Evolutionary conservation across 2,797 vertebrate species (phyloP).

Genomic region (Tenualosa thibaudeaui): DNA sequence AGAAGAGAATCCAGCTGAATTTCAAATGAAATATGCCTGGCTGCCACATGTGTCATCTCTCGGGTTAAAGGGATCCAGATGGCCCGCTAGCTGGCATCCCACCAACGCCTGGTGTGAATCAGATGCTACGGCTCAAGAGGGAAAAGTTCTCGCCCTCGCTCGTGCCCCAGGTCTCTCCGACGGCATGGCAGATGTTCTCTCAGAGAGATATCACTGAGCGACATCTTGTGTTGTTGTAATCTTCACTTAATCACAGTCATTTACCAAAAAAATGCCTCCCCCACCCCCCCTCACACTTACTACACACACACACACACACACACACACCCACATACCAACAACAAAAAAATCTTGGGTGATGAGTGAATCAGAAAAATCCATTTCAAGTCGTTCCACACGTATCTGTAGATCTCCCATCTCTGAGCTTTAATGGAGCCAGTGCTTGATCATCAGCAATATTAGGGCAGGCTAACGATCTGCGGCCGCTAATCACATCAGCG

Average conservation of each 20-base stretch:
- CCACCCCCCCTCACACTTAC: background rate
- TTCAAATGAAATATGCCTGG: conserved; percentile 72
- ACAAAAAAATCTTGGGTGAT: conserved; percentile 76
- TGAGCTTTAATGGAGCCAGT: conserved; percentile 59
- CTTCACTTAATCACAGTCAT: conserved; percentile 79
- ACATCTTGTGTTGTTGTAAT: conserved; percentile 69
- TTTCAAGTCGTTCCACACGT: conserved; percentile 66
- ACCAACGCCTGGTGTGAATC: conserved; percentile 67
- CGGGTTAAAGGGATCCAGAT: conserved; percentile 76
- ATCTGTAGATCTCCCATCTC: conserved; percentile 65
- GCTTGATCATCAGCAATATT: conserved; percentile 51
- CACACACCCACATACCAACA: conserved; percentile 25
- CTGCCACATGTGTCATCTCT: conserved; percentile 79
- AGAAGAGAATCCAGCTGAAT: conserved; percentile 68
- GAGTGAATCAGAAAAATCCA: conserved; percentile 75
- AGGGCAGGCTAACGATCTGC: conserved; percentile 55
- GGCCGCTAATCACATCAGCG: conserved; percentile 42
- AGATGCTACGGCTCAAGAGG: conserved; percentile 70
- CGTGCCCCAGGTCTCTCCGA: conserved; percentile 70
- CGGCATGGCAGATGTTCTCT: conserved; percentile 74
- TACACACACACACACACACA: conserved; percentile 39
- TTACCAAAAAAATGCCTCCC: conserved; percentile 63
- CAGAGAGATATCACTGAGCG: conserved; percentile 59
- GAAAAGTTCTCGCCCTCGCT: conserved; percentile 54
- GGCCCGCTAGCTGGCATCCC: conserved; percentile 73